phyloP scores from a whole-genome alignment of 2,888 invertebrate genomes.

The Lochmaea crataegi region DNA sequence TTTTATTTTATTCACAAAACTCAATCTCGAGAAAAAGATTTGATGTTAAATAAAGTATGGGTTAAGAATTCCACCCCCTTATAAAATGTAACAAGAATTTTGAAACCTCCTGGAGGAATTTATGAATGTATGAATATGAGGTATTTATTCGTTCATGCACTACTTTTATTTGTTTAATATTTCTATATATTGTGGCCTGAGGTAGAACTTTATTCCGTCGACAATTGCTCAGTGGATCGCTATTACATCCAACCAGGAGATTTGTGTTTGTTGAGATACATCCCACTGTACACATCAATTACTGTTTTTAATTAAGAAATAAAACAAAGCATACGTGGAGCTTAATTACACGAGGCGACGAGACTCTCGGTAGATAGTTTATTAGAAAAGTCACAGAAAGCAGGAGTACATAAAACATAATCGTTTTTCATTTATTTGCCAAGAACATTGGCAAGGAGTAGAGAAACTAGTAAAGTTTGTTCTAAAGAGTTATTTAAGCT shows the following conservation, averaged over 20 bases:
- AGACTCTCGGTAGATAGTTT: constrained; percentile 17
- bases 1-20: no score
- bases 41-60: no score
- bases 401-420: constrained; percentile 28
- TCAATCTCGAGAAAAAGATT: no score
- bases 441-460: constrained; percentile 11
- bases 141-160: no score
- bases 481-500: not conserved
- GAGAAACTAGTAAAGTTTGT: constrained; percentile 8
- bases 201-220: not conserved
- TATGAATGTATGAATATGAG: no score
- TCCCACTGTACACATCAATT: constrained; percentile 16
- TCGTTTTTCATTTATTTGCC: constrained; percentile 27
- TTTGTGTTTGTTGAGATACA: constrained; percentile 9
- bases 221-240: not conserved
- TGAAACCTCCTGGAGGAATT: no score
- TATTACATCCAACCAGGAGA: not conserved
- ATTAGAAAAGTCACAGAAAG: constrained; percentile 18
- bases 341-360: constrained; percentile 14
- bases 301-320: constrained; percentile 30
- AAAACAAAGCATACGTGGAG: constrained; percentile 16
- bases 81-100: no score
- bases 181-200: not conserved
- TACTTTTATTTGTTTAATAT: no score
- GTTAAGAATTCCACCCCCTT: no score